Base-by-base conservation (phyloP, 2,797 vertebrate species). In the Arremon aurantiirostris region DNA sequence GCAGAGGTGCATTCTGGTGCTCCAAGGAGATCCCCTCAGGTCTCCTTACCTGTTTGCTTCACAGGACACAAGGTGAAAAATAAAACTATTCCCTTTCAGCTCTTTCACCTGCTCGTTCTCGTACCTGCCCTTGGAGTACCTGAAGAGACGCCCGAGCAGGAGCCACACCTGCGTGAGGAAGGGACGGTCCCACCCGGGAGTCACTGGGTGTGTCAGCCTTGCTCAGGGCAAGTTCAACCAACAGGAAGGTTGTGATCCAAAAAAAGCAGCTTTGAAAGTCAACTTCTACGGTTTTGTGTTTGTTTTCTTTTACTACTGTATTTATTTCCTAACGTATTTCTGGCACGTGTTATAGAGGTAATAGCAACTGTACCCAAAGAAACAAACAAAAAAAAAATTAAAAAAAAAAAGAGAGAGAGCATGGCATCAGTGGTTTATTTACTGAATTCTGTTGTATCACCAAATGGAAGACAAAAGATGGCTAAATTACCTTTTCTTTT, bases 391-490 rank as follows among this genome's bases (percentile, higher is more conserved):
- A 76, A 17, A 73, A 70, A 71, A 82, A 84, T 1, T 27, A 8
- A 6, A 68, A 68, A 72, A 23, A 28, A 28, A 59, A 42, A 41
- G 7, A 57, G 10, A 75, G 61, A 90, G 91, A 96, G 89, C 96
- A 92, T 71, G 95, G 94, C 75, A 90, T 90, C 94, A 89, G 93
- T 76, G 89, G 93, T 94, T 96, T 93, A 90, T 96, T 95, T 86
- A 96, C 90, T 94, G 95, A 94, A 94, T 93, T 97, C 96, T 95
- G 89, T 86, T 32, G 4, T 82, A 88, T 97, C 97, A 97, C 96
- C 97, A 86, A 96, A 94, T 97, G 98, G 98, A 98, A 98, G 98
- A 98, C 98, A 94, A 94, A 96, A 13, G 96, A 97, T 97, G 97
- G 97, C 95, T 96, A 90, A 93, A 96, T 96, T 96, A 95, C 95